Percentiles rank a stretch among this genome's conserved stretches.
phyloP scores from a whole-genome alignment of 2,113 vertebrate species.

The Balaenoptera acutorostrata region DNA sequence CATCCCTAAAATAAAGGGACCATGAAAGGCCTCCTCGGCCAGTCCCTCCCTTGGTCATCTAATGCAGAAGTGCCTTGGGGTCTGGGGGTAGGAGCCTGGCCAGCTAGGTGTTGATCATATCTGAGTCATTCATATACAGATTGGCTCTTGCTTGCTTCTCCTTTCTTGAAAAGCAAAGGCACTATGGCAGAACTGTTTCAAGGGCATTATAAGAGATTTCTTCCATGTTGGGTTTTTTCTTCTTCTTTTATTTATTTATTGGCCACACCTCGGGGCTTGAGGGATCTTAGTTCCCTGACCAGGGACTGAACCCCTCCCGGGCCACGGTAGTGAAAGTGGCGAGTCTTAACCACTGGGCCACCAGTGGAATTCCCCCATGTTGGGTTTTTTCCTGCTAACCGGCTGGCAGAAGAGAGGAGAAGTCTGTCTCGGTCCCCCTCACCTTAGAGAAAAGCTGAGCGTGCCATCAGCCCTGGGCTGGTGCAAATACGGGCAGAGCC shows the following conservation, averaged over 20 bases:
- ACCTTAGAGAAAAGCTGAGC: not conserved
- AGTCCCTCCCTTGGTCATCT: not conserved
- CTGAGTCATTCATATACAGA: not conserved
- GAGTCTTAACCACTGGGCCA: too few relatives aligned
- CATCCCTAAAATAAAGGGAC: not conserved
- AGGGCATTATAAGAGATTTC: not conserved
- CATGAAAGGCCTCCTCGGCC: not conserved
- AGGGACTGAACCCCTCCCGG: too few relatives aligned
- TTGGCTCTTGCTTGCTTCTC: not conserved
- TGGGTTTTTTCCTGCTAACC: not conserved
- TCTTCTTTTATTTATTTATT: too few relatives aligned
- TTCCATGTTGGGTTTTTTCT: not conserved
- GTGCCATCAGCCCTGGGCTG: not conserved
- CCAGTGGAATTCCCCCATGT: not conserved
- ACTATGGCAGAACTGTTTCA: not conserved
- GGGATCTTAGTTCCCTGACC: too few relatives aligned
- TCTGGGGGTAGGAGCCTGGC: not conserved
- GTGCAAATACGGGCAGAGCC: not conserved
- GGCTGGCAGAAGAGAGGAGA: not conserved
- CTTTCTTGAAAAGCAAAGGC: not conserved
- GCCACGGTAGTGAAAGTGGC: too few relatives aligned
- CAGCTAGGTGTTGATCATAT: not conserved
- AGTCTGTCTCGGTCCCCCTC: accelerated
- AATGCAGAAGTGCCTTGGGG: too few relatives aligned
- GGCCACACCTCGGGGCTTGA: too few relatives aligned